Conservation (phyloP, 2,797 vertebrate species). For the Microcaecilia unicolor region DNA sequence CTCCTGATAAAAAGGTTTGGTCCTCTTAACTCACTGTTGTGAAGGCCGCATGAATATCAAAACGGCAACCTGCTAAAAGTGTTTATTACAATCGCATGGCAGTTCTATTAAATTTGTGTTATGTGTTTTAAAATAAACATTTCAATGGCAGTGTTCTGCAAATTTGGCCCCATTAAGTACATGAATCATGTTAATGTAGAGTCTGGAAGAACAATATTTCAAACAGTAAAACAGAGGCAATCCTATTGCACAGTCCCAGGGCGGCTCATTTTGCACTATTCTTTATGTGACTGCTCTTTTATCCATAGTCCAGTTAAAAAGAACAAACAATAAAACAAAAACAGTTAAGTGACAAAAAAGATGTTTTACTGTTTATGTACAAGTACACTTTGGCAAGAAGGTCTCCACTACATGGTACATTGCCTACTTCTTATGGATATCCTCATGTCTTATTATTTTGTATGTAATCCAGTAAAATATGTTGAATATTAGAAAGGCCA, state of each 20-base stretch:
- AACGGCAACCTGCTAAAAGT: conserved; percentile 20
- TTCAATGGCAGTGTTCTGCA: conserved; percentile 29
- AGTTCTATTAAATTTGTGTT: no score
- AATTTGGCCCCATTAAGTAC: conserved; percentile 36
- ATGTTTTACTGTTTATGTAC: conserved; percentile 60
- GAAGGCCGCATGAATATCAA: conserved; percentile 36
- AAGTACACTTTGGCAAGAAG: conserved; percentile 50
- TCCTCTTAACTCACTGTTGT: conserved; percentile 62
- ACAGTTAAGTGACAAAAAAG: conserved; percentile 42
- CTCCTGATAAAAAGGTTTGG: conserved; percentile 67
- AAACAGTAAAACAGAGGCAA: conserved; percentile 18
- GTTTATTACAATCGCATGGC: conserved; percentile 21
- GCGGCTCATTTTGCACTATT: conserved; percentile 24
- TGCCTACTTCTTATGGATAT: conserved; percentile 74
- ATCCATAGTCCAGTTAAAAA: conserved; percentile 2
- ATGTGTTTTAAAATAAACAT: conserved; percentile 22
- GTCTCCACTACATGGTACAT: conserved; percentile 26
- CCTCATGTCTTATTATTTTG: conserved; percentile 94
- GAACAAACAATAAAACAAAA: conserved; percentile 23
- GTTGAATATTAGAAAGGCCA: conserved; percentile 97
- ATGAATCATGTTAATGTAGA: conserved; percentile 25
- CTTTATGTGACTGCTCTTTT: neutral
- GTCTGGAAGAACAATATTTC: conserved; percentile 31
- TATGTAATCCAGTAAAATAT: conserved; percentile 99
- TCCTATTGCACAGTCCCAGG: conserved; percentile 15